Evolutionary conservation across 2,113 vertebrate species (phyloP).

Genomic region (Halcyon senegalensis): DNA sequence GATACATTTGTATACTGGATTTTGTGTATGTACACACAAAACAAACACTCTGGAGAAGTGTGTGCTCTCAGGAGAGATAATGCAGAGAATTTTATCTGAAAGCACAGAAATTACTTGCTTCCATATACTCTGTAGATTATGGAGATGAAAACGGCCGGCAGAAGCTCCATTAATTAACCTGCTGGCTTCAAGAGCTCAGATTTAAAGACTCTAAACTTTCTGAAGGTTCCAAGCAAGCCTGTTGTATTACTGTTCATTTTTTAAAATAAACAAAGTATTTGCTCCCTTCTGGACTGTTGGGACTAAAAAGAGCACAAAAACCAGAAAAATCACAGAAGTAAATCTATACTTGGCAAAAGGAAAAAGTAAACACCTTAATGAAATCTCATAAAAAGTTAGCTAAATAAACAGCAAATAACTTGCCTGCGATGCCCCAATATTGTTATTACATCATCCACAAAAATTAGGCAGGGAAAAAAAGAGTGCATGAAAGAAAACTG

Average conservation of each 20-base stretch:
- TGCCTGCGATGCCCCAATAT: not conserved
- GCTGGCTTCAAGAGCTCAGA: not conserved
- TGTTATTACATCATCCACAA: not conserved
- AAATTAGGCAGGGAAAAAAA: not conserved
- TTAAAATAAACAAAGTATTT: not conserved
- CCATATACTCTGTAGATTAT: not conserved
- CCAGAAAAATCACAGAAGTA: not conserved
- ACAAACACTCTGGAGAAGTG: not conserved
- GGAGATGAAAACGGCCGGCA: not conserved
- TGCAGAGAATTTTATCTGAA: constrained; percentile 44
- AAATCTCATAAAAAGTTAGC: not conserved
- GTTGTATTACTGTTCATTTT: not conserved
- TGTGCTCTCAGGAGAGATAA: not conserved
- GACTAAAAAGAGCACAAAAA: not conserved
- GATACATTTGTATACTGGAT: not conserved
- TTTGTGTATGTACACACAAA: not conserved
- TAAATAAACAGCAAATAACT: not conserved
- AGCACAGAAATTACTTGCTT: not conserved
- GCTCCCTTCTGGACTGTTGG: not conserved
- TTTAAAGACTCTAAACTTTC: not conserved
- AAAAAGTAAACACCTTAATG: not conserved
- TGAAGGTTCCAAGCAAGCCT: not conserved
- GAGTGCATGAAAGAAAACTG: not conserved
- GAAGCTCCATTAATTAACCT: not conserved
- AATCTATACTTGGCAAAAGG: not conserved